Percentiles rank a stretch among this genome's conserved stretches.
Evolutionary conservation across 2,797 vertebrate species (phyloP).

Genomic region (Falco columbarius): DNA sequence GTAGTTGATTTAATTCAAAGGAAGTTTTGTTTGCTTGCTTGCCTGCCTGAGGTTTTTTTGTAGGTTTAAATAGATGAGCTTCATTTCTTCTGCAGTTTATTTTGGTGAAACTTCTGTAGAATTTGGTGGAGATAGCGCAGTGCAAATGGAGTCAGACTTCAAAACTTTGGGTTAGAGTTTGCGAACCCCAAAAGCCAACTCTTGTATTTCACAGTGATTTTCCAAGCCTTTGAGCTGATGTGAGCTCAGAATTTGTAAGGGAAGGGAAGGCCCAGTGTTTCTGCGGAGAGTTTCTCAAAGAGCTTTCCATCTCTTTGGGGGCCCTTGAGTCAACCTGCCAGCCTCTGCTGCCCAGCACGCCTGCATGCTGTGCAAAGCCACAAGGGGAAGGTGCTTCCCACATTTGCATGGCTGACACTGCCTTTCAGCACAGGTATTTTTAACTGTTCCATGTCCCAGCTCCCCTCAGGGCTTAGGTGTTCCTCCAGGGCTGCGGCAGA

Average conservation of each 20-base stretch:
- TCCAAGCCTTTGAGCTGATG: not conserved
- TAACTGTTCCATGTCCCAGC: constrained; percentile 5
- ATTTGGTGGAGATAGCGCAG: not conserved
- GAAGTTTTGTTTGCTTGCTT: constrained; percentile 41
- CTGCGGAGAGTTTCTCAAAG: not conserved
- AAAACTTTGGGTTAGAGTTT: not conserved
- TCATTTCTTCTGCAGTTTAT: constrained; percentile 18
- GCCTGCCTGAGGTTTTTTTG: not conserved
- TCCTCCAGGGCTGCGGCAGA: constrained; percentile 52
- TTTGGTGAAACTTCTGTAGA: not conserved
- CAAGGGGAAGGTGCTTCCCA: not conserved
- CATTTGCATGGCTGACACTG: not conserved
- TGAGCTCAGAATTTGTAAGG: not conserved
- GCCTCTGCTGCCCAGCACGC: not conserved
- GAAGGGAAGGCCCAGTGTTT: constrained; percentile 9
- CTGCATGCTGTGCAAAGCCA: not conserved
- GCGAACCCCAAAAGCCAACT: not conserved
- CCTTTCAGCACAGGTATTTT: constrained; percentile 50
- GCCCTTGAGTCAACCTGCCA: not conserved
- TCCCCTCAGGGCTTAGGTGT: not conserved
- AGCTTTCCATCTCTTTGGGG: not conserved
- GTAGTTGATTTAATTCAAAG: constrained; percentile 26
- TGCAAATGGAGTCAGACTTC: not conserved
- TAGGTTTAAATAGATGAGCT: constrained; percentile 24
- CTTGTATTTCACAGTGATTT: not conserved